Conservation (phyloP, 1,140 invertebrate species). For the Kradibia gibbosae region DNA sequence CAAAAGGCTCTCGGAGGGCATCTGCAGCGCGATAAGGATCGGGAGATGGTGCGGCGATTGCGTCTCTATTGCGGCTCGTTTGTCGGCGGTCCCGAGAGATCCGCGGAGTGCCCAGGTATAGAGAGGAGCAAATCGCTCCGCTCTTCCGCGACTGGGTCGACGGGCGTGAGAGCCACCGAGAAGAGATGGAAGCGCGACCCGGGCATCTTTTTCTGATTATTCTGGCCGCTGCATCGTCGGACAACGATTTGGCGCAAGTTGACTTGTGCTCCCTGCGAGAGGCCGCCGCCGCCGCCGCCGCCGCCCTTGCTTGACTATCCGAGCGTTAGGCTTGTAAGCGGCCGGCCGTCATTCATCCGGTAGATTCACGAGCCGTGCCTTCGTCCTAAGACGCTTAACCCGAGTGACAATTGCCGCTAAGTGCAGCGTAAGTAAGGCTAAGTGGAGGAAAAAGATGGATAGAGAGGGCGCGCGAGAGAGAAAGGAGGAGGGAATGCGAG, state of each 20-base stretch:
- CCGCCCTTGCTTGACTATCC: neutral
- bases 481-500: neutral
- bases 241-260: neutral
- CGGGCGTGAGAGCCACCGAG: neutral
- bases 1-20: neutral
- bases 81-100: neutral
- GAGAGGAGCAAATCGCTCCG: neutral
- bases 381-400: neutral
- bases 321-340: neutral
- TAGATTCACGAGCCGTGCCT: too few relatives aligned
- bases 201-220: too few relatives aligned
- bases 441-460: too few relatives aligned
- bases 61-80: neutral
- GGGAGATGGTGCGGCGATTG: constrained; percentile 29
- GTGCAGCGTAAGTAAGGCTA: neutral
- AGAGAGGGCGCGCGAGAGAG: neutral
- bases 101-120: neutral
- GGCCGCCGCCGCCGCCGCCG: too few relatives aligned
- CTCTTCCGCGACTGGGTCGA: constrained; percentile 8
- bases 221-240: too few relatives aligned
- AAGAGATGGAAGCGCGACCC: neutral
- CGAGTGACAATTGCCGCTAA: neutral
- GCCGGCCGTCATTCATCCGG: too few relatives aligned
- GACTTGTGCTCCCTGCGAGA: neutral
- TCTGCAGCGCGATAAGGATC: constrained; percentile 24